These are phyloP conservation scores for Cyprinodon brontotheroides DNA, from an alignment of 2,113 vertebrate genomes.

Conservation along the genomic window DNA sequence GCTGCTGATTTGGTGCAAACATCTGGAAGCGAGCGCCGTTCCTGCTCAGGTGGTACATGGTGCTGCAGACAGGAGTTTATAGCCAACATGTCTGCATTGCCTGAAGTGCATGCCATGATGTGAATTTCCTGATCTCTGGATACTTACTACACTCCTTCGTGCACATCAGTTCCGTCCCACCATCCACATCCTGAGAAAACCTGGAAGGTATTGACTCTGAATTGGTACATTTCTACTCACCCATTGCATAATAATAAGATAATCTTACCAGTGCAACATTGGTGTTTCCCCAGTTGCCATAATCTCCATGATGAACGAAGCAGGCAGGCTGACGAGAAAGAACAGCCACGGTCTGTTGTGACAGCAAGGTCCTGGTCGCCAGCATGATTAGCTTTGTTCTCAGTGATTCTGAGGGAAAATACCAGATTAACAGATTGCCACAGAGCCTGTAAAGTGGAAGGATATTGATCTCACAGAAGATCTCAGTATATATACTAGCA, in stretches of 20 bases:
- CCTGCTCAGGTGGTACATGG: constrained; percentile 80
- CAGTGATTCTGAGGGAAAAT: constrained; percentile 1
- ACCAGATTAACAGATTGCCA: not conserved
- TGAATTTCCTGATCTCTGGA: constrained; percentile 7
- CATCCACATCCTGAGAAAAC: constrained; percentile 80
- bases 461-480: not conserved
- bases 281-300: constrained; percentile 79
- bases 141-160: constrained; percentile 80
- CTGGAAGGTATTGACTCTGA: constrained; percentile 46
- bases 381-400: constrained; percentile 54
- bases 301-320: constrained; percentile 73
- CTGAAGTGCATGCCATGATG: not conserved
- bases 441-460: constrained; percentile 15
- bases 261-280: constrained; percentile 76
- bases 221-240: not conserved
- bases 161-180: constrained; percentile 80
- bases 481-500: constrained; percentile 61
- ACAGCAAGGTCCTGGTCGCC: constrained; percentile 69
- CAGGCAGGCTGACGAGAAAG: constrained; percentile 71
- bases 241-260: not conserved
- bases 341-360: constrained; percentile 62
- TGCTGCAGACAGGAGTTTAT: constrained; percentile 59
- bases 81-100: constrained; percentile 7
- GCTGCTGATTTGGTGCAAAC: constrained; percentile 80
- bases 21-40: constrained; percentile 80